Evolutionary conservation across 1,140 invertebrate species (phyloP).

Genomic region (Paraescarpia echinospica): DNA sequence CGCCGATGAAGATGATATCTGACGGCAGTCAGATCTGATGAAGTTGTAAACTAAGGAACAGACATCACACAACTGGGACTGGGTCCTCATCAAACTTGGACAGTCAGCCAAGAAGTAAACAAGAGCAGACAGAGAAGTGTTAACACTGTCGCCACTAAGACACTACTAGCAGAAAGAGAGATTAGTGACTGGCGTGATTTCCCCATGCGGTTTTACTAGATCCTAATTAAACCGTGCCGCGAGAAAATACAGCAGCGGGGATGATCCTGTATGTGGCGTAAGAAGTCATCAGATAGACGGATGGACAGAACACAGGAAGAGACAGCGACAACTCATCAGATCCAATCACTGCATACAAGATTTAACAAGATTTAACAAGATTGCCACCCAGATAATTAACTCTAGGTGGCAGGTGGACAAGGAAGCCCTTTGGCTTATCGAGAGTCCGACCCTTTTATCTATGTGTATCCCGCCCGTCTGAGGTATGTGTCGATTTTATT

Average conservation of each 20-base stretch:
- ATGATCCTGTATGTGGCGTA: neutral
- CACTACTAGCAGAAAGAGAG: neutral
- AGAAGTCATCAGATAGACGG: neutral
- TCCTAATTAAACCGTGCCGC: neutral
- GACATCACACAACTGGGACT: no score
- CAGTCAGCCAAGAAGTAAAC: neutral
- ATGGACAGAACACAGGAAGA: neutral
- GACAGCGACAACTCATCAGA: neutral
- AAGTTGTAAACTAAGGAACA: no score
- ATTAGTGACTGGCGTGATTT: neutral
- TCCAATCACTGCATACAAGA: neutral
- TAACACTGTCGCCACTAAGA: neutral
- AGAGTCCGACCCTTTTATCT: no score
- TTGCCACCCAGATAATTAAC: no score
- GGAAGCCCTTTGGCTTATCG: no score
- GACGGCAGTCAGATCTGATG: no score
- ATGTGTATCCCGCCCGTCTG: no score
- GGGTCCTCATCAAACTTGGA: no score
- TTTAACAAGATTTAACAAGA: no score
- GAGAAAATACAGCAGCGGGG: neutral
- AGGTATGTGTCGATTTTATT: no score
- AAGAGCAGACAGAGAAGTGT: neutral
- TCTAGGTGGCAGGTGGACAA: no score
- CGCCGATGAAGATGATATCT: no score
- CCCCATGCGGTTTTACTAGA: neutral